Evolutionary conservation across 2,113 vertebrate genomes (phyloP).

Genomic region (Mormoops blainvillei): DNA sequence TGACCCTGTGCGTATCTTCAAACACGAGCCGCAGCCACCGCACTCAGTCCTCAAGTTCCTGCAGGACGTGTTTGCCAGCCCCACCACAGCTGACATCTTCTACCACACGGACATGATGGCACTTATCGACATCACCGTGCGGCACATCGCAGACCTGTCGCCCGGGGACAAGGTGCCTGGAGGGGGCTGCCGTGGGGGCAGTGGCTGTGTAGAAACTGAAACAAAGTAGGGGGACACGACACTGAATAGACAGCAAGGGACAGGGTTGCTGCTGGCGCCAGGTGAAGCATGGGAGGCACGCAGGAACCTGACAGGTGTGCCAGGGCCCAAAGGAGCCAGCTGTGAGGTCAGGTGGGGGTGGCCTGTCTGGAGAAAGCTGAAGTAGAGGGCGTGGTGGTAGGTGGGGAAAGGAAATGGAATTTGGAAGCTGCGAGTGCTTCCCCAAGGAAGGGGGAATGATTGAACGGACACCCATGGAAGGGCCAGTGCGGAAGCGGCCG

Average conservation of each 20-base stretch:
- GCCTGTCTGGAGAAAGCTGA: background rate
- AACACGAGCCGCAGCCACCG: conserved; percentile 90
- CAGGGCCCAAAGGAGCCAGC: background rate
- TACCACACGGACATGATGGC: conserved; percentile 99
- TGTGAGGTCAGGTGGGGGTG: rapidly evolving
- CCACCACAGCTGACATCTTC: conserved; percentile 90
- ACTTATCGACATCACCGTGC: conserved; percentile 96
- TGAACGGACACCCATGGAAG: background rate
- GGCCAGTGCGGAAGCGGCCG: rapidly evolving
- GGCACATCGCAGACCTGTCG: conserved; percentile 96
- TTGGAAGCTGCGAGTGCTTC: background rate
- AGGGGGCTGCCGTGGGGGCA: background rate
- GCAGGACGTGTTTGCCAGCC: conserved; percentile 92
- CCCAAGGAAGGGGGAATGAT: background rate
- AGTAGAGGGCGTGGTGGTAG: background rate
- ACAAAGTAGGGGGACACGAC: background rate
- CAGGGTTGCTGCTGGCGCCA: background rate
- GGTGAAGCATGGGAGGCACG: background rate
- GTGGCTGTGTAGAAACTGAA: background rate
- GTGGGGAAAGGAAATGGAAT: background rate
- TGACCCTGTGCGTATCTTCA: conserved; percentile 96
- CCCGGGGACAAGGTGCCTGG: conserved; percentile 93
- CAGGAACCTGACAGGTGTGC: background rate
- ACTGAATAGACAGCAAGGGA: background rate
- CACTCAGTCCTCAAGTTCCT: conserved; percentile 97